Evolutionary conservation across 37 sponge, comb jelly and placozoan genomes (phyloP).

Genomic region (Tethya wilhelma): DNA sequence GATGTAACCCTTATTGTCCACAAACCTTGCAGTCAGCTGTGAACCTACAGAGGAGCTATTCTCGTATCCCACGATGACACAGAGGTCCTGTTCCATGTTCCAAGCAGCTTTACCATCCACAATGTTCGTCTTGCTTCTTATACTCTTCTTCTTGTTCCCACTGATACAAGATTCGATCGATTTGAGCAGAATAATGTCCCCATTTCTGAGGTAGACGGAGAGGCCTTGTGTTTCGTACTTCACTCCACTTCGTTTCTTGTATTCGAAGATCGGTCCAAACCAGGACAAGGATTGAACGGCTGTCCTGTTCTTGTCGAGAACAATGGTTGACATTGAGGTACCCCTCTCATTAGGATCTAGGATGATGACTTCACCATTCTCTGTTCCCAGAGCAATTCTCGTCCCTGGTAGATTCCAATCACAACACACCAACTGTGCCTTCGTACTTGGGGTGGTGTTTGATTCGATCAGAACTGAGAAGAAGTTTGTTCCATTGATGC

Average conservation of each 20-base stretch:
- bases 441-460: background rate
- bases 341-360: conserved; percentile 24
- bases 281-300: conserved; percentile 34
- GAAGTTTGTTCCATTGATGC: conserved; percentile 7
- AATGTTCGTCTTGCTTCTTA: conserved; percentile 36
- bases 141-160: too few relatives aligned
- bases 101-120: conserved; percentile 35
- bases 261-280: background rate
- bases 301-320: conserved; percentile 1
- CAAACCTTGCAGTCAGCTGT: background rate
- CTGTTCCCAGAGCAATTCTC: conserved; percentile 41
- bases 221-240: background rate
- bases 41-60: background rate
- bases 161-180: background rate
- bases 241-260: background rate
- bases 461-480: conserved; percentile 35
- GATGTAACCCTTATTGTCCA: conserved; percentile 3
- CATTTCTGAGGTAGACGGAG: conserved; percentile 50
- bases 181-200: conserved; percentile 32
- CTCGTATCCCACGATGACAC: conserved; percentile 40
- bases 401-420: conserved; percentile 42
- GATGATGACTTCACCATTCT: conserved; percentile 44
- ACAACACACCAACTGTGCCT: conserved; percentile 20
- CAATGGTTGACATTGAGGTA: conserved; percentile 22
- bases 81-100: conserved; percentile 1